Evolutionary conservation across 2,113 vertebrate genomes (phyloP).

Genomic region (Cochlearius cochlearius): DNA sequence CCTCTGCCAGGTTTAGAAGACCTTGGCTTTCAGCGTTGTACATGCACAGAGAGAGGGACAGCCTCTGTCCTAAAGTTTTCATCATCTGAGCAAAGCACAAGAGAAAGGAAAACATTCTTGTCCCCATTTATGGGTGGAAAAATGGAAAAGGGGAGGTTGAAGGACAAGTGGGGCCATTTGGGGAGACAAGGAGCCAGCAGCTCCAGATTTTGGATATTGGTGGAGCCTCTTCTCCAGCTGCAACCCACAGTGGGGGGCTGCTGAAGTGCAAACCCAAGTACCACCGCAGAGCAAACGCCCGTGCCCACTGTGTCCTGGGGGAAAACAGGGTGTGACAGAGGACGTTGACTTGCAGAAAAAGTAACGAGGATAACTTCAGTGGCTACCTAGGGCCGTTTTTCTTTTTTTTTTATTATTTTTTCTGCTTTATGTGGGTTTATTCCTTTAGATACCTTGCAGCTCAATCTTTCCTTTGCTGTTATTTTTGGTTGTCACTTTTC

Average conservation of each 20-base stretch:
- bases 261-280: too few relatives aligned
- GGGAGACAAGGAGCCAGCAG: background rate
- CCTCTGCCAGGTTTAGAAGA: background rate
- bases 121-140: background rate
- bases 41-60: background rate
- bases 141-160: background rate
- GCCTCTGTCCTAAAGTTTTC: background rate
- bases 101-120: background rate
- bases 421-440: background rate
- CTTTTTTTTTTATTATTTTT: background rate
- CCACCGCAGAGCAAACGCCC: rapidly evolving
- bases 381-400: background rate
- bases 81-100: background rate
- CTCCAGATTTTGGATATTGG: background rate
- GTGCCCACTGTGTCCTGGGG: background rate
- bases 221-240: background rate
- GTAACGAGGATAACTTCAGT: background rate
- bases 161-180: background rate
- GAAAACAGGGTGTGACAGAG: background rate
- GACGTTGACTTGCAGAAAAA: background rate
- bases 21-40: background rate
- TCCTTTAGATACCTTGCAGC: background rate
- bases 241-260: rapidly evolving
- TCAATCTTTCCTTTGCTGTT: background rate
- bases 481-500: background rate